Base-by-base conservation (phyloP, 1,140 invertebrate genomes). In the Danaus melanippus region DNA sequence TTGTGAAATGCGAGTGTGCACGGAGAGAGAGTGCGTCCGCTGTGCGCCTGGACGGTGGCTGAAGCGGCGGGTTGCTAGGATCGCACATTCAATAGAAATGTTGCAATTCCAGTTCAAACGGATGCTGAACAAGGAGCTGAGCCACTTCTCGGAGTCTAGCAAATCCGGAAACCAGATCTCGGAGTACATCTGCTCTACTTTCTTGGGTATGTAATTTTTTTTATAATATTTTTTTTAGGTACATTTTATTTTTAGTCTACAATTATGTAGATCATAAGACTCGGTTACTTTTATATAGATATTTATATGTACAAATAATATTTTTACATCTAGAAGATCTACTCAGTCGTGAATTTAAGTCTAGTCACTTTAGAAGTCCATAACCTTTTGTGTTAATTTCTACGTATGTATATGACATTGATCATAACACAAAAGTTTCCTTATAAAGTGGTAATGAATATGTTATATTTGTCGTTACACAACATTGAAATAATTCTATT, bases 121-220 rank as follows among this genome's bases (percentile, higher is more conserved):
- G 86, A 98, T 99, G 96, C 92, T 99, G 79, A 99, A 99, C 90
- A 98, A 99, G 89, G 98, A 99, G 88, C 90, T 99, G 69, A 98
- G 96, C 81, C 97, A 99, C 87, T 99, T 99, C 89, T 98, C 97
- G 41, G 98, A 99, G 84, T 98, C 97, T 50, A 98, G 96, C 84
- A 98, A 97, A 89, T 98, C 97, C 58, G 98, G 97, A 71, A 98
- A 98, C 88, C 97, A 99, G 90, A 98, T 99, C 75, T 98, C 97
- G 40, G 97, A 99, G 85, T 99, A 98, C 87, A 98, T 99, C 84
- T 98, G 97, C 89, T 97, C 94, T 60, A 99, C 97, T 71, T 99
- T 99, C 90, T 92, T 99, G 84, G 98, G 97, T 98, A 88, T 95
- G 93, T 91, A 43, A 41, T 40, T 17, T 15, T 42, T 15, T 54